Base-by-base conservation (phyloP, 2,797 vertebrate genomes). In the Argya squamiceps region DNA sequence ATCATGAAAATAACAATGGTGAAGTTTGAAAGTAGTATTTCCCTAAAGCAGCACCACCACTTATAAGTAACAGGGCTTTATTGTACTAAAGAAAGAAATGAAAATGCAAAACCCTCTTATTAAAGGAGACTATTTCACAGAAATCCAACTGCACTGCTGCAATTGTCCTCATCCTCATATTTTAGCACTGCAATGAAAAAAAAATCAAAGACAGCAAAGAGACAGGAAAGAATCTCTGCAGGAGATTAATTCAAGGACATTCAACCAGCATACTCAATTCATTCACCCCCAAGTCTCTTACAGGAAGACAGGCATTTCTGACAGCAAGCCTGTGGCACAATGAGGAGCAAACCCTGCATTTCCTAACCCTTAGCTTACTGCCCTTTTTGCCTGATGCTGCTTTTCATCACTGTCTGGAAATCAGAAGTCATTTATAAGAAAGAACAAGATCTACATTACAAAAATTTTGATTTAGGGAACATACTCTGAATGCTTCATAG, bases 101-200 rank as follows among this genome's bases (percentile, higher is more conserved):
- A 85, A 86, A 93, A 94, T 9, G 65, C 29, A 88, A 96, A 88
- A 20, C 17, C 22, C 65, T 86, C 50, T 65, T 55, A 81, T 27
- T 22, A 58, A 81, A 75, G 39, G 5, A 78, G 30, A 55, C 21
- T 24, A 52, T 47, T 88, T 59, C 63, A 96, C 19, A 86, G 43
- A 84, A 88, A 93, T 39, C 22, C 59, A 88, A 78, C 88, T 81
- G 85, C 79, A 95, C 17, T 83, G 50, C 79, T 93, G 84, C 93
- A 96, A 65, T 47, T 93, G 24, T 89, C 55, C 82, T 69, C 67
- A 75, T 44, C 65, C 43, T 52, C 62, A 11, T 19, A 11, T 55
- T 86, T 86, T 65, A 37, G 24, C 65, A 76, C n/a, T 34, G 59
- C 43, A 88, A 81, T 34, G 22, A 89, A 82, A 68, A 37, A 37